These are phyloP conservation scores for Oncorhynchus gorbuscha DNA, from an alignment of 2,113 vertebrate genomes.

Conservation along the genomic window DNA sequence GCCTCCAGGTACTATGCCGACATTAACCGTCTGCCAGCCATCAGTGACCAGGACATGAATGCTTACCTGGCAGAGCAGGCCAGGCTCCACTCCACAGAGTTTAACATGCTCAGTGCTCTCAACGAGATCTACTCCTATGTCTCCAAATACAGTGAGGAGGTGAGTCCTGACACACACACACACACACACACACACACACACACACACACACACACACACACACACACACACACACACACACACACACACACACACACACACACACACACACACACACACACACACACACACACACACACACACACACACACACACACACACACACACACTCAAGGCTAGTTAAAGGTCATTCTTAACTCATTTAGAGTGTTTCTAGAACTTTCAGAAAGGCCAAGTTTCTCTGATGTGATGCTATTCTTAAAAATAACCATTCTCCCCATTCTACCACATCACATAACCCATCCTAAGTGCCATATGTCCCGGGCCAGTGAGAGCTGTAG, in stretches of 20 bases:
- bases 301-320: no score
- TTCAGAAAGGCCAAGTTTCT: neutral
- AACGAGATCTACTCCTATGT: conserved; percentile 98
- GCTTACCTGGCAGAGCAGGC: conserved; percentile 98
- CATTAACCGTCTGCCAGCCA: conserved; percentile 92
- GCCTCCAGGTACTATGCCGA: conserved; percentile 92
- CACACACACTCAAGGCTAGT: no score
- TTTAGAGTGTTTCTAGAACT: conserved; percentile 30
- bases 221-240: no score
- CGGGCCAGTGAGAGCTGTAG: conserved; percentile 9
- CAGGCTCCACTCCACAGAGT: conserved; percentile 89
- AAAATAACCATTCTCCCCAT: conserved; percentile 1
- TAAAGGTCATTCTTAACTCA: neutral
- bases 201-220: no score
- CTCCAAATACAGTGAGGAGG: conserved; percentile 98
- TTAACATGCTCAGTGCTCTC: conserved; percentile 96
- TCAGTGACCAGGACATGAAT: conserved; percentile 99
- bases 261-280: no score
- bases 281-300: no score
- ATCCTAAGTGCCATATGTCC: conserved; percentile 33
- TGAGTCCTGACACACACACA: conserved; percentile 50
- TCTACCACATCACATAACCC: conserved; percentile 20
- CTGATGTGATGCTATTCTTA: neutral
- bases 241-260: no score
- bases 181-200: neutral